phyloP scores from a whole-genome alignment of 2,888 invertebrate species.

The Patella caerulea region DNA sequence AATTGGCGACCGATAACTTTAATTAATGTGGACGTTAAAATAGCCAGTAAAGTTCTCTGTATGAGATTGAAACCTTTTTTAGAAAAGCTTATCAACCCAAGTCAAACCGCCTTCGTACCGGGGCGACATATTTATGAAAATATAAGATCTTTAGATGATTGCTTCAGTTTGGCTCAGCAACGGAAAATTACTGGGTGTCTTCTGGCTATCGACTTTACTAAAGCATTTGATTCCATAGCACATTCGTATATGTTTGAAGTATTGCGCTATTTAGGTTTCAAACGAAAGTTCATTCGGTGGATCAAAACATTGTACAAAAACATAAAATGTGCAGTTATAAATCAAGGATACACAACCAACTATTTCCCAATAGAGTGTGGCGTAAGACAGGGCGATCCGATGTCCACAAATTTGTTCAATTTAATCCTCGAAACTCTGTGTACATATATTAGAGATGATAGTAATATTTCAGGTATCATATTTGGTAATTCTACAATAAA shows the following conservation, averaged over 20 bases:
- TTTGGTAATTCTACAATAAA: background rate
- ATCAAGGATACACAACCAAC: background rate
- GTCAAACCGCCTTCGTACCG: no score
- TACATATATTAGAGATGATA: background rate
- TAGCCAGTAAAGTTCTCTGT: background rate
- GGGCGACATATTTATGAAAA: no score
- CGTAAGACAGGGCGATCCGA: background rate
- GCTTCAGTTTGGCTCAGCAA: background rate
- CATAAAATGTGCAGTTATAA: background rate
- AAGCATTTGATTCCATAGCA: background rate
- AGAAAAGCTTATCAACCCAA: background rate
- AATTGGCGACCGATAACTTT: background rate
- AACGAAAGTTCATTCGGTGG: background rate
- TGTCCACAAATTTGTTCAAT: background rate
- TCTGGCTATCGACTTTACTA: background rate
- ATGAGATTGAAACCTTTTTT: background rate
- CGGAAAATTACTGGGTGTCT: background rate
- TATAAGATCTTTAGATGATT: no score
- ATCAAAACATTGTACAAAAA: background rate
- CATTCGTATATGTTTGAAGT: background rate
- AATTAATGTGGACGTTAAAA: background rate
- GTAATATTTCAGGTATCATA: background rate
- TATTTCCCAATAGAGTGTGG: slow-evolving; percentile 1
- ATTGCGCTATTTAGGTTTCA: background rate
- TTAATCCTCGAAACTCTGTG: background rate